Evolutionary conservation across 2,888 invertebrate species (phyloP).

Genomic region (Leptinotarsa tumamoca): DNA sequence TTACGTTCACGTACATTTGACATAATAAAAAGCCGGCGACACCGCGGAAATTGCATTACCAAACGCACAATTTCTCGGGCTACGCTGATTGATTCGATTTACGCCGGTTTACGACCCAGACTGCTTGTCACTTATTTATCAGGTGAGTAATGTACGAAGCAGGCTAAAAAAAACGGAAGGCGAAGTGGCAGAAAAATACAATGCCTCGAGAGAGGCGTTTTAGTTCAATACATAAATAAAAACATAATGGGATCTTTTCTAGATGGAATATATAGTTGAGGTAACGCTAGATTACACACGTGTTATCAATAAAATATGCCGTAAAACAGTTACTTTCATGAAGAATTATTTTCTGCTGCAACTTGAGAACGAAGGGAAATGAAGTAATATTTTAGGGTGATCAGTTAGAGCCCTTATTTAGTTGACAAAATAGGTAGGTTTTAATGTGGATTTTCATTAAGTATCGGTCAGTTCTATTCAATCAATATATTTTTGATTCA

Average conservation of each 20-base stretch:
- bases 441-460: too few relatives aligned
- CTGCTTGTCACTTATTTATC: slow-evolving; percentile 25
- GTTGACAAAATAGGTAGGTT: too few relatives aligned
- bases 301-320: too few relatives aligned
- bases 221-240: slow-evolving; percentile 3
- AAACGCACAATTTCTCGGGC: slow-evolving; percentile 17
- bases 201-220: not conserved
- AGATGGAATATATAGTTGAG: not conserved
- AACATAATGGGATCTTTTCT: not conserved
- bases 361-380: too few relatives aligned
- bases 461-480: too few relatives aligned
- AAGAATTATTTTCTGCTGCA: too few relatives aligned
- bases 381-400: too few relatives aligned
- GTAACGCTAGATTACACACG: too few relatives aligned
- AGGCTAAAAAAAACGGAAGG: not conserved
- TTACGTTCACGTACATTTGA: slow-evolving; percentile 17
- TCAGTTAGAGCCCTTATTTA: too few relatives aligned
- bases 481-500: too few relatives aligned
- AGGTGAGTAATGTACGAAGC: slow-evolving; percentile 27
- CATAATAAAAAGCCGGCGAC: slow-evolving; percentile 11
- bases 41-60: slow-evolving; percentile 18
- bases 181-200: slow-evolving; percentile 17
- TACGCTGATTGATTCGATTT: slow-evolving; percentile 32
- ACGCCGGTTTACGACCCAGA: slow-evolving; percentile 26
- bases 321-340: too few relatives aligned